A percentile compares a stretch with the other conserved stretches of the same genome.
Conservation (phyloP, 2,113 vertebrate genomes). For the Delphinapterus leucas region DNA sequence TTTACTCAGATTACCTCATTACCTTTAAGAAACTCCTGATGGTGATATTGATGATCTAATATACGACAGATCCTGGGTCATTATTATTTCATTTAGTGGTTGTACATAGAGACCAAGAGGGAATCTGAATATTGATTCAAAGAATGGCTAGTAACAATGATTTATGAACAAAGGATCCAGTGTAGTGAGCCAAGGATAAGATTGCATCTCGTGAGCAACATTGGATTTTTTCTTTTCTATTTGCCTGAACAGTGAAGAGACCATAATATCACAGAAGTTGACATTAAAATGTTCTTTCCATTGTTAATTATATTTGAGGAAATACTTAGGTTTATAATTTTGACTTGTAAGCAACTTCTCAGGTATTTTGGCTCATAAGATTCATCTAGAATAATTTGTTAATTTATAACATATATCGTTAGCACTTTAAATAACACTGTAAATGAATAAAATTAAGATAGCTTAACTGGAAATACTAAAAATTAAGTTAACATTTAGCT, state of each 20-base stretch:
- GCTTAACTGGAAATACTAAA: constrained; percentile 59
- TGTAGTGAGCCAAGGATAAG: constrained; percentile 83
- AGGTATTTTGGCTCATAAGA: constrained; percentile 21
- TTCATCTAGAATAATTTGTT: constrained; percentile 52
- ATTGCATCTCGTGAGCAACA: constrained; percentile 78
- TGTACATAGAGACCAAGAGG: constrained; percentile 88
- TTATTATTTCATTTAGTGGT: constrained; percentile 92
- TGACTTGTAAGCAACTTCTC: not conserved
- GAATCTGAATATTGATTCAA: constrained; percentile 93
- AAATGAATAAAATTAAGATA: constrained; percentile 58
- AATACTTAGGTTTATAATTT: not conserved
- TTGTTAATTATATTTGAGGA: constrained; percentile 19
- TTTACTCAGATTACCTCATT: constrained; percentile 76
- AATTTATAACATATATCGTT: constrained; percentile 42
- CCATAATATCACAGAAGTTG: constrained; percentile 71
- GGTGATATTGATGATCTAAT: constrained; percentile 84
- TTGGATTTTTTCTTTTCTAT: constrained; percentile 82
- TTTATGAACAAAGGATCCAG: constrained; percentile 86
- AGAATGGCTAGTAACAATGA: constrained; percentile 92
- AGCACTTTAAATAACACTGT: constrained; percentile 25
- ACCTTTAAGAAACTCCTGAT: constrained; percentile 77
- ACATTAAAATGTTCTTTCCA: constrained; percentile 45
- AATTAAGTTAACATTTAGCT: constrained; percentile 50
- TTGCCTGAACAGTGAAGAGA: constrained; percentile 74
- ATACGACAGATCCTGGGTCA: constrained; percentile 82